Conservation (phyloP, 2,113 vertebrate species). For the Falco punctatus region DNA sequence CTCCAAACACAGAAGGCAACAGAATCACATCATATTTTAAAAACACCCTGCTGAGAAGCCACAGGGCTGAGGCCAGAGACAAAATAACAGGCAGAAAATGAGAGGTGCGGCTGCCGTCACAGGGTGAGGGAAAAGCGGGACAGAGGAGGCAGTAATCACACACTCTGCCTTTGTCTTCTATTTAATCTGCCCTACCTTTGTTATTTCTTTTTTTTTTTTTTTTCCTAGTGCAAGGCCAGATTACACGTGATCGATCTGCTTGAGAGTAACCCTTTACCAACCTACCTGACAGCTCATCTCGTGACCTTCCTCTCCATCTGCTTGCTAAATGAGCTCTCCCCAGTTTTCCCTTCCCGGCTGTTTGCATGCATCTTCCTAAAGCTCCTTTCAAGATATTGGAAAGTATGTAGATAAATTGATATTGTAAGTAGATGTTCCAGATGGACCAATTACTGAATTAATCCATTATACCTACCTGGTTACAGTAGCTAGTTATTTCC, state of each 20-base stretch:
- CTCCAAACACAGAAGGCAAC: constrained; percentile 58
- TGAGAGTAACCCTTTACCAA: background rate
- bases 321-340: background rate
- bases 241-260: background rate
- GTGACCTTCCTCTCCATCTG: background rate
- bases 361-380: background rate
- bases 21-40: constrained; percentile 46
- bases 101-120: background rate
- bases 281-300: background rate
- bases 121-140: background rate
- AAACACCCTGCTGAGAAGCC: constrained; percentile 6
- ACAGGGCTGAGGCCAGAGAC: background rate
- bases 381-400: background rate
- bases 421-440: constrained; percentile 2
- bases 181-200: constrained; percentile 11
- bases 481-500: constrained; percentile 32
- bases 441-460: constrained; percentile 56
- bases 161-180: background rate
- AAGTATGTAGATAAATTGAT: background rate
- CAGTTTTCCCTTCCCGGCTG: background rate
- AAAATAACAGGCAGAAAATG: constrained; percentile 17
- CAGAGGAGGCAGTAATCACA: background rate
- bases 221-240: background rate
- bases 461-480: constrained; percentile 30
- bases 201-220: background rate